Conservation (phyloP, 2,113 vertebrate species). For the Sardina pilchardus region DNA sequence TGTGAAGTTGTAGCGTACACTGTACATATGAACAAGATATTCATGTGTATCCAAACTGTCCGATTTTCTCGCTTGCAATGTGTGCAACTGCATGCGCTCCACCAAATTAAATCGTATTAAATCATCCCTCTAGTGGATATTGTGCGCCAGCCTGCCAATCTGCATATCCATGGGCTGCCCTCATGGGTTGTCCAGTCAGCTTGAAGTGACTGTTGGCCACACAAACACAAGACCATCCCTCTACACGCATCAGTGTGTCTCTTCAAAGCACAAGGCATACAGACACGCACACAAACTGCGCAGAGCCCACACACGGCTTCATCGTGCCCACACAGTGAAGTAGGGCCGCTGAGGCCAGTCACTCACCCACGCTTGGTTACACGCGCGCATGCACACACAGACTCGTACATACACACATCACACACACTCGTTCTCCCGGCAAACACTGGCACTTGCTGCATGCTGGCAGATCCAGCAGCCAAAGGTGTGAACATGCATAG, state of each 20-base stretch:
- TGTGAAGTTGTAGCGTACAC: background rate
- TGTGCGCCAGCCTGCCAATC: background rate
- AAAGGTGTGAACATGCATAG: background rate
- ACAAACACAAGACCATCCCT: background rate
- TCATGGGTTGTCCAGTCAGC: background rate
- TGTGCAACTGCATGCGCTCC: background rate
- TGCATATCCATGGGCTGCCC: background rate
- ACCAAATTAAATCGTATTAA: background rate
- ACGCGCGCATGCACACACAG: constrained; percentile 22
- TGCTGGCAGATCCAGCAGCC: background rate
- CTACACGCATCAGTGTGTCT: background rate
- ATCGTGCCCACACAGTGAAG: constrained; percentile 31
- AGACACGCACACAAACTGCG: background rate
- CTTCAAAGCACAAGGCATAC: background rate
- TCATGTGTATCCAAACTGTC: background rate
- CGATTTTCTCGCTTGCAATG: background rate
- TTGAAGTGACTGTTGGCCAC: background rate
- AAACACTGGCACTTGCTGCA: background rate
- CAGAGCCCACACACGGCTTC: background rate
- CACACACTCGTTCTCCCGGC: background rate
- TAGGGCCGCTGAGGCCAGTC: background rate
- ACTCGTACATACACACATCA: background rate
- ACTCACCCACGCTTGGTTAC: background rate
- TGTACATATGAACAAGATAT: background rate
- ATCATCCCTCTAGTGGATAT: background rate